Conservation (phyloP, 1,140 invertebrate genomes). For the Oscheius sp. region DNA sequence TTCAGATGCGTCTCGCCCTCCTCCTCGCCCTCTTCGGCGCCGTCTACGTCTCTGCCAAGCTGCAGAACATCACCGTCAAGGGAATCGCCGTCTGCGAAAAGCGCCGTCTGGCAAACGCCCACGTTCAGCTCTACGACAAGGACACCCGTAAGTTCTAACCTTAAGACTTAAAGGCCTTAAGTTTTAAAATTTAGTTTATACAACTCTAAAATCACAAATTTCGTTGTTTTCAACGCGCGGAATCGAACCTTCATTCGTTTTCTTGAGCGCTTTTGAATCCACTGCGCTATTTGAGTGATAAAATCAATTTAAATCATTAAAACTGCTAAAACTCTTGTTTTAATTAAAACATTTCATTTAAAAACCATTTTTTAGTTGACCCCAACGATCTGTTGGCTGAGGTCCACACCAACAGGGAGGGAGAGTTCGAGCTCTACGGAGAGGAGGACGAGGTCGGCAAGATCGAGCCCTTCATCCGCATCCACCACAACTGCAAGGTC, state of each 20-base stretch:
- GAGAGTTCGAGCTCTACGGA: slow-evolving; percentile 34
- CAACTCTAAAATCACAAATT: no score
- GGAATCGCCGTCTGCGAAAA: slow-evolving; percentile 36
- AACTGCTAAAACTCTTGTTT: no score
- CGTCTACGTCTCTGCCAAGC: slow-evolving; percentile 13
- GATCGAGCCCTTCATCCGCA: slow-evolving; percentile 33
- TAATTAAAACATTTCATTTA: slow-evolving; percentile 2
- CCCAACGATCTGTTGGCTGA: slow-evolving; percentile 27
- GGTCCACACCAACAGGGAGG: slow-evolving; percentile 31
- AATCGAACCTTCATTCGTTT: no score
- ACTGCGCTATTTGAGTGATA: no score
- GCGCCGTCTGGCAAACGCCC: slow-evolving; percentile 24
- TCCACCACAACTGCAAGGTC: slow-evolving; percentile 26
- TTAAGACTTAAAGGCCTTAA: background rate
- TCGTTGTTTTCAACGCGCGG: no score
- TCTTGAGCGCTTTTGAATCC: no score
- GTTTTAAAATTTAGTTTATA: slow-evolving; percentile 1
- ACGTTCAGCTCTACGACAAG: slow-evolving; percentile 37
- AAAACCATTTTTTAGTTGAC: slow-evolving; percentile 24
- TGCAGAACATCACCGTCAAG: slow-evolving; percentile 35
- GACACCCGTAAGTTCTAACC: slow-evolving; percentile 28
- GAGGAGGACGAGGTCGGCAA: slow-evolving; percentile 36
- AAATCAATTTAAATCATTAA: no score
- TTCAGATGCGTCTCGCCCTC: slow-evolving; percentile 25
- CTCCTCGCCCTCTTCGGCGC: slow-evolving; percentile 15